A percentile compares a stretch with the other conserved stretches of the same genome.
These are phyloP conservation scores for Eutrigla gurnardus DNA, from an alignment of 2,797 vertebrate species.

Conservation along the genomic window DNA sequence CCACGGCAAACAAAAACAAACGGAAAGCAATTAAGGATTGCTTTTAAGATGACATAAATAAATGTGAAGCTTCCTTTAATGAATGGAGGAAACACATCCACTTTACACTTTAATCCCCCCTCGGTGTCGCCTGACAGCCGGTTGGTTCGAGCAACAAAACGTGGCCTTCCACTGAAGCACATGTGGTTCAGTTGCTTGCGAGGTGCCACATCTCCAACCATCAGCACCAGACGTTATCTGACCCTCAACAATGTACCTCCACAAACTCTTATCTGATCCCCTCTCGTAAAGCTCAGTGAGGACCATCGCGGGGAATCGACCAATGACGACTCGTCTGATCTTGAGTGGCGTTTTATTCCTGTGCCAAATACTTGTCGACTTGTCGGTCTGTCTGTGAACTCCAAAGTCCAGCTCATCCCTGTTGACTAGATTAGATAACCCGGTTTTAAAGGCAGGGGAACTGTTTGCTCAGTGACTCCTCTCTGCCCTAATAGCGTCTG, in stretches of 20 bases:
- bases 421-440: conserved; percentile 83
- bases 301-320: conserved; percentile 12
- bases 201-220: conserved; percentile 32
- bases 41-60: background rate
- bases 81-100: background rate
- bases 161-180: background rate
- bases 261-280: conserved; percentile 72
- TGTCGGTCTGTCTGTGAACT: conserved; percentile 69
- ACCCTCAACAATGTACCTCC: conserved; percentile 58
- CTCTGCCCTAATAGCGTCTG: conserved; percentile 79
- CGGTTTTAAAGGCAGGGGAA: conserved; percentile 68
- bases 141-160: background rate
- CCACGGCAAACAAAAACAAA: background rate
- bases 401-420: conserved; percentile 86
- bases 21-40: background rate
- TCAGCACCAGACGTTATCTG: conserved; percentile 64
- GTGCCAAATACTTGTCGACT: conserved; percentile 53
- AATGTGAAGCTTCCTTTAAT: background rate
- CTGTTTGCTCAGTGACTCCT: conserved; percentile 79
- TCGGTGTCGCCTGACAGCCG: background rate
- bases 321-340: conserved; percentile 50
- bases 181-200: conserved; percentile 13
- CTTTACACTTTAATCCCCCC: background rate
- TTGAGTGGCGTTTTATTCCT: conserved; percentile 70
- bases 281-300: conserved; percentile 63